A percentile compares a stretch with the other conserved stretches of the same genome.
Evolutionary conservation across 1,140 invertebrate species (phyloP).

Genomic region (Drosophila insularis): DNA sequence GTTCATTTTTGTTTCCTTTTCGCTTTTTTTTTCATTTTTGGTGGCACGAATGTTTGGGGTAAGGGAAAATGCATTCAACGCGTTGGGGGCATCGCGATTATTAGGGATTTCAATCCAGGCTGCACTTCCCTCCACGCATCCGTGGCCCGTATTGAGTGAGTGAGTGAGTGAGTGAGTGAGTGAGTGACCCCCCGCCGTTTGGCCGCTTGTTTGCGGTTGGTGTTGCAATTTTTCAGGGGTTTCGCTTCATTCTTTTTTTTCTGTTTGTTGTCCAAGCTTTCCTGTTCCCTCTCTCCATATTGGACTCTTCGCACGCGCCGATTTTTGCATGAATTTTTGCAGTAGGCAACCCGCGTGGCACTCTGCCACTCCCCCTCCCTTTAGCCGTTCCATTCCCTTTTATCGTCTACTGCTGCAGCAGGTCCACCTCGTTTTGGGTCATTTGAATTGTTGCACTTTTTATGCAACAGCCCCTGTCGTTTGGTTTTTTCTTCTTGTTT

Average conservation of each 20-base stretch:
- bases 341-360: constrained; percentile 47
- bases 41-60: background rate
- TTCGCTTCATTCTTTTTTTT: constrained; percentile 28
- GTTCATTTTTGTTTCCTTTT: background rate
- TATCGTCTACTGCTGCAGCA: background rate
- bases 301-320: constrained; percentile 35
- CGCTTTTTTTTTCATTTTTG: too few species aligned
- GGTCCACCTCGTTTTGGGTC: constrained; percentile 36
- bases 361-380: constrained; percentile 2
- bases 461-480: constrained; percentile 62
- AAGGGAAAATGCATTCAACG: constrained; percentile 64
- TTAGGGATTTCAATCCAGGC: constrained; percentile 78
- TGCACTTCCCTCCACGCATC: constrained; percentile 45
- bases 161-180: background rate
- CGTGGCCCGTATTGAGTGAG: background rate
- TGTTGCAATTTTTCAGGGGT: constrained; percentile 59
- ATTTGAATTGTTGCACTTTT: constrained; percentile 80
- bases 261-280: background rate
- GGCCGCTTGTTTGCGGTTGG: constrained; percentile 71
- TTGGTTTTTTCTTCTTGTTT: background rate
- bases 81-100: constrained; percentile 52
- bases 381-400: background rate
- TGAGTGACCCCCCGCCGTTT: constrained; percentile 1
- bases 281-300: background rate
- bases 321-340: constrained; percentile 76